Evolutionary conservation across 2,113 vertebrate species (phyloP), one percentile per base, ranked within the genome.

Genomic region (Microcebus jonahi): DNA sequence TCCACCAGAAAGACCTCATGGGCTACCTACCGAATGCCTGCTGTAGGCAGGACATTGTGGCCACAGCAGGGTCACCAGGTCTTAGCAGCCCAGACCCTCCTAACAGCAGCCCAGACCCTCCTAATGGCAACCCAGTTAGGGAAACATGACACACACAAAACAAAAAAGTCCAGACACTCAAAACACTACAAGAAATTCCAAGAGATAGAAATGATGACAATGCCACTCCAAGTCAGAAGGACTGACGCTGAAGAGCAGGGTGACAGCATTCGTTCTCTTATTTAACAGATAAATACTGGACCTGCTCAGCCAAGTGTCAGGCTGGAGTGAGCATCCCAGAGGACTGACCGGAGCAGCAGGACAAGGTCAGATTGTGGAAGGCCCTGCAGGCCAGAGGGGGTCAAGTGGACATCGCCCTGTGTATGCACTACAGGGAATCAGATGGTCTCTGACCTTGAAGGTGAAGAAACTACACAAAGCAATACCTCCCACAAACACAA

Each of bases 211-310:
- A 75, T 1, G 45, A 53, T 25, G 57, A 34, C 1, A 10, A 34
- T 1, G 34, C 23, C 18, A 18, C 20, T 10, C 48, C 36, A 59
- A 55, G 42, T 4, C 0, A 68, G 55, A 20, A 89, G 61, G 50
- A 61, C 82, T 1, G 3, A 68, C 14, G 57, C 57, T 6, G 6
- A 75, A 48, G 2, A 6, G 25, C 15, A 42, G 1, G 5, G 20
- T 39, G 14, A 39, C 0, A n/a, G 23, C 63, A 57, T 36, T 53
- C 0, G 0, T 65, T 55, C 48, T 50, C 63, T 39, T 34, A 45
- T 3, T 59, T 42, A 70, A 34, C 48, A 61, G 42, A n/a, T 10
- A 29, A 0, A 0, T 0, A 3, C 2, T 3, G 31, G 39, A 29
- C 42, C 82, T 82, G 10, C n/a, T 4, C 14, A 4, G 36, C 25